Evolutionary conservation across 2,888 invertebrate species (phyloP).

Genomic region (Patella depressa): DNA sequence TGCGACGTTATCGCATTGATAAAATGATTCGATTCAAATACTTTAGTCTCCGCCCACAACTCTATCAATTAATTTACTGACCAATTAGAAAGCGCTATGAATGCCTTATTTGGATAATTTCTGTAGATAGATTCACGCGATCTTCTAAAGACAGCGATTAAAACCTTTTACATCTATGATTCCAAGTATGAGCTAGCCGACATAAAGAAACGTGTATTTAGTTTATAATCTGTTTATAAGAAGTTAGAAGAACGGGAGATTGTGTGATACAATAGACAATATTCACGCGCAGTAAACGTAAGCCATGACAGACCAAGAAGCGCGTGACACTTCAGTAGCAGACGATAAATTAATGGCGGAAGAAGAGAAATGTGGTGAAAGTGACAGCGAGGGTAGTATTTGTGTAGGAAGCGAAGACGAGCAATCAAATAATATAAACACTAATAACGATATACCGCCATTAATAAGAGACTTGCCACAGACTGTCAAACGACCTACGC

Average conservation of each 20-base stretch:
- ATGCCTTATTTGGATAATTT: slow-evolving; percentile 26
- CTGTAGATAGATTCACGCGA: neutral
- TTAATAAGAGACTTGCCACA: neutral
- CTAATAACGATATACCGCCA: neutral
- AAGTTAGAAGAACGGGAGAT: neutral
- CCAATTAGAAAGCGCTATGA: slow-evolving; percentile 23
- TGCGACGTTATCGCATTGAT: neutral
- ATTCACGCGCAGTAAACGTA: too few species aligned
- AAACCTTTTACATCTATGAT: neutral
- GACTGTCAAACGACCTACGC: neutral
- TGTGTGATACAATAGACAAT: too few species aligned
- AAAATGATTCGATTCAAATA: neutral
- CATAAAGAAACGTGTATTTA: too few species aligned
- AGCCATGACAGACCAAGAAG: neutral
- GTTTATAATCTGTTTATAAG: too few species aligned
- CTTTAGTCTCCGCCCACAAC: slow-evolving; percentile 16
- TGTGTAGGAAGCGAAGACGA: neutral
- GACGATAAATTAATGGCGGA: neutral
- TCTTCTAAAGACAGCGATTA: neutral
- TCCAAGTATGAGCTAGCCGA: too few species aligned
- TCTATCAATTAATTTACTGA: slow-evolving; percentile 23
- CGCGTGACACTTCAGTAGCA: slow-evolving; percentile 5
- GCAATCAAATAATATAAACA: slow-evolving; percentile 3
- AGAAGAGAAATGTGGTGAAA: neutral
- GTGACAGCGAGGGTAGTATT: slow-evolving; percentile 1